Conservation (phyloP, 2,797 vertebrate species). For the Microtus obscurus region DNA sequence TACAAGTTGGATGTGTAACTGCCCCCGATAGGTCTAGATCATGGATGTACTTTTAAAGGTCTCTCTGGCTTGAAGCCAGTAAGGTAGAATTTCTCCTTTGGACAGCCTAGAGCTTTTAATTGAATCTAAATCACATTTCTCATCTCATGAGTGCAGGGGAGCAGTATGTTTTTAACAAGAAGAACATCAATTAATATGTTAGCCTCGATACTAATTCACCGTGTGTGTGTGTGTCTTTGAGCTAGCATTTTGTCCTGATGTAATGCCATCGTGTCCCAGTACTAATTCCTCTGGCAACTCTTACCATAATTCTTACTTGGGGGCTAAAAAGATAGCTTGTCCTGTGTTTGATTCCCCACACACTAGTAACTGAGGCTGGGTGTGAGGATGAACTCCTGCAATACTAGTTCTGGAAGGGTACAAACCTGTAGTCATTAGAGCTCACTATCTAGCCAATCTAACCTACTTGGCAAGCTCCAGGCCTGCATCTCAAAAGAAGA, state of each 20-base stretch:
- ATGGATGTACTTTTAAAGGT: background rate
- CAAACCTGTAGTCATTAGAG: background rate
- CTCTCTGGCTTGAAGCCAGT: background rate
- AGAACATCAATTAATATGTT: conserved; percentile 63
- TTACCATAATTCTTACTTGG: background rate
- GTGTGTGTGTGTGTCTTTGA: conserved; percentile 52
- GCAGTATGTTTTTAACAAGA: conserved; percentile 68
- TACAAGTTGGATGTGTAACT: background rate
- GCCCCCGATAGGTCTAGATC: background rate
- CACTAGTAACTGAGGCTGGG: background rate
- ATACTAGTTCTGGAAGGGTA: background rate
- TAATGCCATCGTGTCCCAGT: background rate
- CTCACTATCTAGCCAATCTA: background rate
- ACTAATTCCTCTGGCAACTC: background rate
- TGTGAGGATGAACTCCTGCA: background rate
- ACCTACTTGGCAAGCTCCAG: background rate
- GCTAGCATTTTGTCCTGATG: background rate
- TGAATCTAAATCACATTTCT: conserved; percentile 72
- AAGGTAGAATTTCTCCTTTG: conserved; percentile 57
- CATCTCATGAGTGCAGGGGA: conserved; percentile 60
- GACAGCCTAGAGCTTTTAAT: conserved; percentile 72
- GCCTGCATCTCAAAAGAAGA: background rate
- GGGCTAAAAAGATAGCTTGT: background rate
- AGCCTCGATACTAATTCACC: conserved; percentile 2
- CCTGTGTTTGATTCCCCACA: background rate